phyloP scores from a whole-genome alignment of 2,113 vertebrate species.

The Campylomormyrus tamandua region DNA sequence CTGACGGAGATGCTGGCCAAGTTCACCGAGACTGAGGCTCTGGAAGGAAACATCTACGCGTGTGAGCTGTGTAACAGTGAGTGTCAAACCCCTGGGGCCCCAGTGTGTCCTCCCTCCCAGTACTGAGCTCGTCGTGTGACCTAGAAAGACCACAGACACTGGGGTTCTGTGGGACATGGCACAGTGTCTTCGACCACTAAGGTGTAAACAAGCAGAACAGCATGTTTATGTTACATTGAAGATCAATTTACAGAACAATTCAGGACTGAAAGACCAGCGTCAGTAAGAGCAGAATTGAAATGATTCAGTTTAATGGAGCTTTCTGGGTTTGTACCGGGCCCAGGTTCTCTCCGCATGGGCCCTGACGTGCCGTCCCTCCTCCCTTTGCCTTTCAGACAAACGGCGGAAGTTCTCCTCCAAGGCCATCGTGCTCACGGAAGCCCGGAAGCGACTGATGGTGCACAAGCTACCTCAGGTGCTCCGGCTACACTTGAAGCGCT shows the following conservation, averaged over 20 bases:
- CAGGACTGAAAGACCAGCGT: not conserved
- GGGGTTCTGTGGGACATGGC: not conserved
- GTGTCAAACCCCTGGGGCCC: constrained; percentile 33
- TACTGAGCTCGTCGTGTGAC: not conserved
- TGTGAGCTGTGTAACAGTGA: constrained; percentile 98
- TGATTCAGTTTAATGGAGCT: not conserved
- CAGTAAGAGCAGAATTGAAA: not conserved
- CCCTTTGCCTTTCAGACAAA: constrained; percentile 63
- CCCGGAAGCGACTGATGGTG: constrained; percentile 97
- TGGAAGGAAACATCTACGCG: constrained; percentile 92
- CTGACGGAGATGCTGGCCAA: constrained; percentile 97
- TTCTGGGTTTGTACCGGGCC: not conserved
- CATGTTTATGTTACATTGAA: not conserved
- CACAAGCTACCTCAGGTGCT: constrained; percentile 99
- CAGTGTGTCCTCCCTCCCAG: not conserved
- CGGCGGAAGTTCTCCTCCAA: constrained; percentile 89
- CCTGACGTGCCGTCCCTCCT: not conserved
- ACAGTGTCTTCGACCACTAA: not conserved
- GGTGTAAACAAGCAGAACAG: not conserved
- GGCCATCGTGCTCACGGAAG: constrained; percentile 90
- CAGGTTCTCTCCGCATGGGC: not conserved
- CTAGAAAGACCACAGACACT: not conserved
- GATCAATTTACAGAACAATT: not conserved
- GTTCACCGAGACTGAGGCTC: constrained; percentile 94
- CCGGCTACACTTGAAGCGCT: constrained; percentile 97